phyloP scores from a whole-genome alignment of 2,888 invertebrate species.

The Gryllus longicercus region DNA sequence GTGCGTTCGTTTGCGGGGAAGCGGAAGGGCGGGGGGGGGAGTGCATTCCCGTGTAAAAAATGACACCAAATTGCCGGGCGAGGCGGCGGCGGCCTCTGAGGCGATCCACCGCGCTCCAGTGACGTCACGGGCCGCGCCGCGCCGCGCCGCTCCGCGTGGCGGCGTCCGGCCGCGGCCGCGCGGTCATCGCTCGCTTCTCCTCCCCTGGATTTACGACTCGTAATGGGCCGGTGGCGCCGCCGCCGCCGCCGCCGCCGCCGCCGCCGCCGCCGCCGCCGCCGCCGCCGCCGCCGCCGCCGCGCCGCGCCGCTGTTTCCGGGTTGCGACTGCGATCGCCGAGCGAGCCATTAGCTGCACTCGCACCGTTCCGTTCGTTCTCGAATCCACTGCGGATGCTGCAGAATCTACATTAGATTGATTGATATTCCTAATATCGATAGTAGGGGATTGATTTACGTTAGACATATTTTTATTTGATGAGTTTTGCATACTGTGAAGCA shows the following conservation, averaged over 20 bases:
- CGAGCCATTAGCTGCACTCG: too few relatives aligned
- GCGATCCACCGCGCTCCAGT: not conserved
- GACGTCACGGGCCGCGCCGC: conserved; percentile 2
- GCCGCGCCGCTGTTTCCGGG: not conserved
- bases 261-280: not conserved
- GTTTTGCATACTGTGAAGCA: too few relatives aligned
- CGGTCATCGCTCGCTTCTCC: not conserved
- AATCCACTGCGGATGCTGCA: too few relatives aligned
- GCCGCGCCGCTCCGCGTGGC: not conserved
- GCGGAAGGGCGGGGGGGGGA: too few relatives aligned
- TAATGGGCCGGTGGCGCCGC: not conserved
- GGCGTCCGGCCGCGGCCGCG: not conserved
- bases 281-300: not conserved
- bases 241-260: not conserved
- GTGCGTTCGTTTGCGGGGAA: too few relatives aligned
- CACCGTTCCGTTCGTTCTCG: too few relatives aligned
- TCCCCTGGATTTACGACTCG: not conserved
- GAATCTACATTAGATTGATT: too few relatives aligned
- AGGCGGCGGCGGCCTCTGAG: not conserved
- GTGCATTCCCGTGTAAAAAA: not conserved
- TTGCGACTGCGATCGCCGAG: not conserved
- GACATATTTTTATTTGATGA: too few relatives aligned
- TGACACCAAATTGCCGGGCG: not conserved
- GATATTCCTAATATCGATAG: too few relatives aligned
- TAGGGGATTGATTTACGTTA: too few relatives aligned